Evolutionary conservation across 2,888 invertebrate species (phyloP).

Genomic region (Ormia ochracea): DNA sequence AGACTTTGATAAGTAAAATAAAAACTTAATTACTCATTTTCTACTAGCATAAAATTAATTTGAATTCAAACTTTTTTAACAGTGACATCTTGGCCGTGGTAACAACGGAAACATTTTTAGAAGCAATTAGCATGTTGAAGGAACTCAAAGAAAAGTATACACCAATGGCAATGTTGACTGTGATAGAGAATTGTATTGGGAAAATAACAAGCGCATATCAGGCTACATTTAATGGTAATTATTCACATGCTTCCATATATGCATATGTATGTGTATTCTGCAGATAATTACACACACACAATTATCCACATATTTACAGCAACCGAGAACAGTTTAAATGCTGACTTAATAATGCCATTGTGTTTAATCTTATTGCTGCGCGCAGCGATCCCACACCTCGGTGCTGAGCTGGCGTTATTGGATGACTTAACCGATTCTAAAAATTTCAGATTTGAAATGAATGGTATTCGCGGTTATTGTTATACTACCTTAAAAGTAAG

Average conservation of each 20-base stretch:
- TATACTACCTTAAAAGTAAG: slow-evolving; percentile 75
- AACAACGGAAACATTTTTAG: slow-evolving; percentile 69
- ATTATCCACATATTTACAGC: slow-evolving; percentile 66
- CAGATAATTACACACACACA: not conserved
- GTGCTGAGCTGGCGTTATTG: slow-evolving; percentile 76
- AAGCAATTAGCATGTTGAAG: slow-evolving; percentile 72
- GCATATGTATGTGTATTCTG: too few species aligned
- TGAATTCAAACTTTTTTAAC: not conserved
- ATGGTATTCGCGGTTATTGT: slow-evolving; percentile 76
- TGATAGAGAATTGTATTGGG: slow-evolving; percentile 75
- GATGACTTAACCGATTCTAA: slow-evolving; percentile 75
- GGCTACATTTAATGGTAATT: slow-evolving; percentile 69
- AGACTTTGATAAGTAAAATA: slow-evolving; percentile 70
- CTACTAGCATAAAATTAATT: not conserved
- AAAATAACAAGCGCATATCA: slow-evolving; percentile 74
- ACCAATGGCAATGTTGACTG: slow-evolving; percentile 76
- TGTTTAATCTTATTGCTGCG: slow-evolving; percentile 74
- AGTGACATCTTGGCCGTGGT: slow-evolving; percentile 67
- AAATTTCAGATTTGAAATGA: slow-evolving; percentile 76
- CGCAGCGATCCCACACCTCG: slow-evolving; percentile 75
- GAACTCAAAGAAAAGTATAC: slow-evolving; percentile 76
- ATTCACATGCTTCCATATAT: not conserved
- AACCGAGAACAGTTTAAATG: slow-evolving; percentile 71
- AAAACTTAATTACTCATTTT: not conserved
- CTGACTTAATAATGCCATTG: slow-evolving; percentile 76